Evolutionary conservation across 1,140 invertebrate species (phyloP), one percentile per base, ranked within the genome.

Genomic region (Nasonia longicornis): DNA sequence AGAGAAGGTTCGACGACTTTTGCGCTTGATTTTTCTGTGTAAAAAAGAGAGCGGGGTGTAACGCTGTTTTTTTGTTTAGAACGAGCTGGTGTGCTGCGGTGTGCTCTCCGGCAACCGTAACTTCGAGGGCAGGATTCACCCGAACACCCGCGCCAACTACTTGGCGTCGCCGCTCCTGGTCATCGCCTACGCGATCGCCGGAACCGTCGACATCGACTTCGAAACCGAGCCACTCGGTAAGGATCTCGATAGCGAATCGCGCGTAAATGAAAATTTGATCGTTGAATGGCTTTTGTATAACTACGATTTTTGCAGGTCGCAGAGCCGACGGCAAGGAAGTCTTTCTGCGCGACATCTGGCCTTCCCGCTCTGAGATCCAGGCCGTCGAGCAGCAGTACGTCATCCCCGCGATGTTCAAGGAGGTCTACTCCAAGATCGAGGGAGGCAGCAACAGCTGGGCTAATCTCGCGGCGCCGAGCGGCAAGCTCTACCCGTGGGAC

Each of bases 91-190:
- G 0, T 98, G 97, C 85, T 97, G 96, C 87, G 97, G 98, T 29
- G 97, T 99, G 2, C 91, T 99, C 0, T 99, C 98, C 0, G 98
- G 98, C 1, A 99, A 99, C 89, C 92, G 98, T 2, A 99, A 99
- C 89, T 99, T 99, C 90, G 98, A 99, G 91, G 98, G 98, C 20
- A 93, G 98, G 77, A 98, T 99, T 87, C 98, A 99, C 91, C 98
- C 98, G 0, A 95, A 97, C 87, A 98, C 98, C 0, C 91, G 98
- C 48, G 98, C 98, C 26, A 99, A 99, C 91, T 99, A 99, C 87
- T 92, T 99, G 72, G 98, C 98, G 0, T 98, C 97, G 14, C 98
- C 98, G 0, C 93, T 98, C 7, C 90, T 99, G 12, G 98, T 99
- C 26, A 98, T 99, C 84, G 98, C 98, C 0, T 99, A 99, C 88